These are phyloP conservation scores for Gambusia yucatana DNA, from an alignment of 2,797 vertebrate species.

Conservation along the genomic window DNA sequence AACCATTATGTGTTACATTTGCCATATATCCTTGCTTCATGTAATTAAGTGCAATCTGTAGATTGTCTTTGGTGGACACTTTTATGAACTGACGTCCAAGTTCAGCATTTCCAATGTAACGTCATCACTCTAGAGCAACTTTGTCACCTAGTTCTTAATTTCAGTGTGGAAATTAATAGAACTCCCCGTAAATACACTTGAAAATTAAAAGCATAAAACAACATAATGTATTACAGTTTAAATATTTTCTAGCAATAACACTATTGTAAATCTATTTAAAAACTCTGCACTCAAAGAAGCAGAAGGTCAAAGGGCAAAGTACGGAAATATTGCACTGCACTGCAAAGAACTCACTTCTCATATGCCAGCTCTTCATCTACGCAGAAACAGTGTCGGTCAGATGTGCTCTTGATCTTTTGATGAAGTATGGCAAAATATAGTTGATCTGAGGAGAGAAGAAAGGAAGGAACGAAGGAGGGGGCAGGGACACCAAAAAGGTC, in stretches of 20 bases:
- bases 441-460: constrained; percentile 86
- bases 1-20: neutral
- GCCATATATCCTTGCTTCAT: neutral
- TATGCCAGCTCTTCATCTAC: constrained; percentile 95
- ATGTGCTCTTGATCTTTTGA: constrained; percentile 91
- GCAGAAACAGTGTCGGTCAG: constrained; percentile 93
- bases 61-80: neutral
- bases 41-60: neutral
- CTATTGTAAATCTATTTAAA: neutral
- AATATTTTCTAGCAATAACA: neutral
- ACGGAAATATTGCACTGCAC: neutral
- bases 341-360: constrained; percentile 89
- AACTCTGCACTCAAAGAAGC: neutral
- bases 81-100: neutral
- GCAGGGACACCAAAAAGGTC: constrained; percentile 10
- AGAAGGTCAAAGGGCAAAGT: neutral
- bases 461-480: neutral
- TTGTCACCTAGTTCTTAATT: neutral
- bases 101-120: neutral
- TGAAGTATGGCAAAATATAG: constrained; percentile 94
- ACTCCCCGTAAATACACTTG: neutral
- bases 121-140: neutral
- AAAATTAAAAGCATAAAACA: neutral
- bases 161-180: neutral
- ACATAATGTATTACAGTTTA: neutral